A percentile compares a stretch with the other conserved stretches of the same genome.
Conservation (phyloP, 2,113 vertebrate genomes). For the Bufo gargarizans region DNA sequence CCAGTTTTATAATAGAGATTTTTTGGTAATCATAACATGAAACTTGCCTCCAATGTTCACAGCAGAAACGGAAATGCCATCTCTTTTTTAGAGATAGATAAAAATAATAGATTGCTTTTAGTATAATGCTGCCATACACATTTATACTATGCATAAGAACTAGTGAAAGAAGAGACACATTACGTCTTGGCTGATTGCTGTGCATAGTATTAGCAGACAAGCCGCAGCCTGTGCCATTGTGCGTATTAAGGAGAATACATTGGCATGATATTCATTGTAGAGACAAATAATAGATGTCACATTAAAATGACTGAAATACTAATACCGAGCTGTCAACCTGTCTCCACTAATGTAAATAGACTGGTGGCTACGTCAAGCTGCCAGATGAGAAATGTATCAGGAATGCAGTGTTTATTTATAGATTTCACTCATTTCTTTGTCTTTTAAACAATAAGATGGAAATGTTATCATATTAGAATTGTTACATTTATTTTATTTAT, state of each 20-base stretch:
- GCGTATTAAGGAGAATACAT: slow-evolving; percentile 3
- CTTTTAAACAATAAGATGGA: not conserved
- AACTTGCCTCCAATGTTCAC: too few relatives aligned
- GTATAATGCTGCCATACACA: not conserved
- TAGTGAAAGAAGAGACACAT: not conserved
- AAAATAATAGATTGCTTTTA: too few relatives aligned
- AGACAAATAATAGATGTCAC: slow-evolving; percentile 24
- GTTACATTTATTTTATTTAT: not conserved
- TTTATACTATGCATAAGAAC: not conserved
- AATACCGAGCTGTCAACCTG: slow-evolving; percentile 35
- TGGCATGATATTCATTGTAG: not conserved
- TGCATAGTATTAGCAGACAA: not conserved
- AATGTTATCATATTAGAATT: not conserved
- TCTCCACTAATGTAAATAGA: slow-evolving; percentile 35
- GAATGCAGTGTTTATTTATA: slow-evolving; percentile 30
- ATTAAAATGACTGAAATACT: slow-evolving; percentile 21
- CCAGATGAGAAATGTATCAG: too few relatives aligned
- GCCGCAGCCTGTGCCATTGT: slow-evolving; percentile 6
- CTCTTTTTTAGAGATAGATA: too few relatives aligned
- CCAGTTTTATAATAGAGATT: too few relatives aligned
- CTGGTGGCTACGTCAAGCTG: not conserved
- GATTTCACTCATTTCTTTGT: not conserved
- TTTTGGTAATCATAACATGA: too few relatives aligned
- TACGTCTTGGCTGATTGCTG: not conserved
- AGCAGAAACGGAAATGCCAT: too few relatives aligned